These are phyloP conservation scores for Pristionchus japonicus DNA, from an alignment of 2,888 invertebrate species.

Conservation along the genomic window DNA sequence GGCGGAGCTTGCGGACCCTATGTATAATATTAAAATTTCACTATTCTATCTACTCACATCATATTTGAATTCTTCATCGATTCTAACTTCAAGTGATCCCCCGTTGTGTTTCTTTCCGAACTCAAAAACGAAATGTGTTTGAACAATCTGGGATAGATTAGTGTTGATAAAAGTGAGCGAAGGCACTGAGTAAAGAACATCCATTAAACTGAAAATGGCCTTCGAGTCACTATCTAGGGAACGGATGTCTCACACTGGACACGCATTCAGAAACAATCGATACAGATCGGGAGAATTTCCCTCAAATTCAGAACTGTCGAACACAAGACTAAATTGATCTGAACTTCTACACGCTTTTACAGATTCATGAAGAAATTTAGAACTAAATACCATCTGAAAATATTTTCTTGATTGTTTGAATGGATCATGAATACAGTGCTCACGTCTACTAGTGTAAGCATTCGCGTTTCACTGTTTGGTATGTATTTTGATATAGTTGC, in stretches of 20 bases:
- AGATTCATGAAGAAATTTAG: neutral
- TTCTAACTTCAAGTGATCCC: neutral
- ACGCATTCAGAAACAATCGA: neutral
- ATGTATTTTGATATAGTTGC: neutral
- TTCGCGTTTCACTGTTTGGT: neutral
- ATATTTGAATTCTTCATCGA: neutral
- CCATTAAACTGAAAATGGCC: neutral
- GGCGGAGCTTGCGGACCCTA: no score
- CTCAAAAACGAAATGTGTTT: neutral
- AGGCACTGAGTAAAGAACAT: neutral
- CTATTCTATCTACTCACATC: neutral
- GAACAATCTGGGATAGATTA: neutral
- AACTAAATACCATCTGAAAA: neutral
- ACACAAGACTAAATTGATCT: neutral
- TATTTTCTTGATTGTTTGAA: neutral
- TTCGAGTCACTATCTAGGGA: neutral
- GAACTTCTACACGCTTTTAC: neutral
- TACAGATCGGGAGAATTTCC: neutral
- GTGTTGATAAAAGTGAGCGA: neutral
- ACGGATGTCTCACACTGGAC: neutral
- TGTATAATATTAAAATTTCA: no score
- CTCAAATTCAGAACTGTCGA: neutral
- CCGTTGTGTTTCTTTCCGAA: neutral
- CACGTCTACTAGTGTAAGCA: neutral
- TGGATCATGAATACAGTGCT: neutral